Base-by-base conservation (phyloP, 2,113 vertebrate genomes). In the Seriola rivoliana region DNA sequence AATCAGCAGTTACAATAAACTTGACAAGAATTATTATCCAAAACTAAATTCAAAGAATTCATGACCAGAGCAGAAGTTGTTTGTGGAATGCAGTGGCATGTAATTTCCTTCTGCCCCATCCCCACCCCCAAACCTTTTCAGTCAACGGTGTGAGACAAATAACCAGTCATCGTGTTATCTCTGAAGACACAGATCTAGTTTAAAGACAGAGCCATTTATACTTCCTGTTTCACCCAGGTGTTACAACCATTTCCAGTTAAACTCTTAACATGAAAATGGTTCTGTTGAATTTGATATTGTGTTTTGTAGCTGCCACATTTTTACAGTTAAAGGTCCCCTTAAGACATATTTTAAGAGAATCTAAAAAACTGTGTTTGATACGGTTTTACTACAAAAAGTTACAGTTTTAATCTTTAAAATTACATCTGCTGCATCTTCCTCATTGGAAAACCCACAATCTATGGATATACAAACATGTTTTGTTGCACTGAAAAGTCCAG, bases 81-180 rank as follows among this genome's bases (percentile, higher is more conserved):
- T 90, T 91, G 89, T 92, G 78, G 86, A 89, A 88, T 85, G 79
- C 81, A 65, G 23, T 80, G 80, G 69, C 82, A 80, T 60, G 85
- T 89, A 71, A 90, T 80, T 87, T 87, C 88, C 83, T 71, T 34
- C n/a, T 7, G 7, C 64, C 82, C 73, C 71, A 55, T 0, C 57
- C 38, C 77, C 65, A 89, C 59, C 32, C 77, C 66, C 89, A 55
- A 23, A 38, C 29, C 84, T 60, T 62, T 55, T 75, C 80, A 69
- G 57, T 63, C 72, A 84, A 83, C 23, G 78, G 91, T 85, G 88
- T 87, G 88, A 91, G 86, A 89, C 91, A 90, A 92, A 93, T 80
- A 85, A 87, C 86, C 78, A 74, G 80, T 80, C 87, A 71, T 92
- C 85, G 91, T 91, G 86, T 93, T 91, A 94, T 94, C 92, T 92